A percentile compares a stretch with the other conserved stretches of the same genome.
Evolutionary conservation across 2,888 invertebrate species (phyloP).

Genomic region (Malthinus seriepunctatus): DNA sequence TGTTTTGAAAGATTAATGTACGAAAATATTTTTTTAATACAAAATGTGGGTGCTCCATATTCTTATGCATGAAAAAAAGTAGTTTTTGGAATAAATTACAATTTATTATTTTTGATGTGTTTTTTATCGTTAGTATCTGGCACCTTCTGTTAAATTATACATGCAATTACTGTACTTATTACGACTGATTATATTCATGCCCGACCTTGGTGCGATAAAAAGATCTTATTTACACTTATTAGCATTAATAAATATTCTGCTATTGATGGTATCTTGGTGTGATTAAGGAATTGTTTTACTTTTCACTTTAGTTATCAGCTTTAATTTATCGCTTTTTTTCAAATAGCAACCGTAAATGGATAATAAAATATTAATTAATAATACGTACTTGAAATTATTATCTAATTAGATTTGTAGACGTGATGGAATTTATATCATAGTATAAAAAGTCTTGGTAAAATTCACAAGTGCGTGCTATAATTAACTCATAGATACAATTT

Average conservation of each 20-base stretch:
- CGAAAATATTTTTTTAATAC: conserved; percentile 6
- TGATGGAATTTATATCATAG: not conserved
- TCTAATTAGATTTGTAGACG: not conserved
- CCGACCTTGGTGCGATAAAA: conserved; percentile 41
- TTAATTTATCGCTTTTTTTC: conserved; percentile 24
- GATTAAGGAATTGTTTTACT: conserved; percentile 34
- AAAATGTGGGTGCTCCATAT: conserved; percentile 29
- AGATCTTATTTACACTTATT: conserved; percentile 42
- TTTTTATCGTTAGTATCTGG: conserved; percentile 43
- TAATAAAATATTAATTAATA: too few species aligned
- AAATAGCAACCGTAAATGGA: too few species aligned
- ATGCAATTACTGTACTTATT: conserved; percentile 44
- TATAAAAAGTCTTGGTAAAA: not conserved
- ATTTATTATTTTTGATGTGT: conserved; percentile 51
- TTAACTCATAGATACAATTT: too few species aligned
- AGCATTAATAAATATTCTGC: conserved; percentile 40
- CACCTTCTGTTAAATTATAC: conserved; percentile 52
- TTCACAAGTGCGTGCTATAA: too few species aligned
- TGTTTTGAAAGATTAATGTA: not conserved
- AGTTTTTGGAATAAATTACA: conserved; percentile 48
- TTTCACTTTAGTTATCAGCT: conserved; percentile 29
- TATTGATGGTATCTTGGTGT: conserved; percentile 31
- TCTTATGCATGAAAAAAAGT: conserved; percentile 38
- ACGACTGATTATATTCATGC: conserved; percentile 43
- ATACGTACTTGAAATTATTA: not conserved